Evolutionary conservation across 2,797 vertebrate genomes (phyloP).

Genomic region (Sebastiscus albofasciatus): DNA sequence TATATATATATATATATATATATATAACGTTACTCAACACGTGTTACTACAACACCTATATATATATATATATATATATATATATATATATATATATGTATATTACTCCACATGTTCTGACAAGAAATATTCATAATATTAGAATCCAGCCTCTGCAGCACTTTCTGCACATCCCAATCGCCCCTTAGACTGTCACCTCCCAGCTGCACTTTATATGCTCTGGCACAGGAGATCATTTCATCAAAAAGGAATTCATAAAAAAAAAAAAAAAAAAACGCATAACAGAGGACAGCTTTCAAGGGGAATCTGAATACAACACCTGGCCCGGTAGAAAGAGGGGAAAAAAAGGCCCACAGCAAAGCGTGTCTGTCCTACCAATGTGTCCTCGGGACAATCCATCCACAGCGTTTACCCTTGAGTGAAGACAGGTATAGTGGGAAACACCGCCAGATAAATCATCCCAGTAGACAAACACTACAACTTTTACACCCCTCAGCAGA

Average conservation of each 20-base stretch:
- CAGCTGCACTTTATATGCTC: conserved; percentile 58
- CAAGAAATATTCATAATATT: conserved; percentile 23
- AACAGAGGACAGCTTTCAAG: conserved; percentile 77
- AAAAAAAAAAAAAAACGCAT: conserved; percentile 42
- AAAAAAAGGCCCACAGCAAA: conserved; percentile 12
- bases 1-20: no score
- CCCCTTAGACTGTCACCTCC: conserved; percentile 55
- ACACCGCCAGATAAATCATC: conserved; percentile 21
- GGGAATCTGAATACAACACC: conserved; percentile 78
- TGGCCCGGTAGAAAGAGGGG: conserved; percentile 35
- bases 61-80: no score
- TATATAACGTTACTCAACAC: no score
- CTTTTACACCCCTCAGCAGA: conserved; percentile 1
- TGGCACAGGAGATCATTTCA: conserved; percentile 69
- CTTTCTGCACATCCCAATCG: conserved; percentile 1
- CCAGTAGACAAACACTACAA: conserved; percentile 2
- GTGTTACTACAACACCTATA: no score
- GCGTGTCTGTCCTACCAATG: conserved; percentile 55
- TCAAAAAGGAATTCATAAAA: conserved; percentile 74
- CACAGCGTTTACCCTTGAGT: conserved; percentile 42
- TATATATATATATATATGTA: no score
- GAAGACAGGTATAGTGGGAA: conserved; percentile 29
- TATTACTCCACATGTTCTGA: conserved; percentile 31
- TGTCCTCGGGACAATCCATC: conserved; percentile 29
- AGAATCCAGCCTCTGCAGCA: conserved; percentile 20